Evolutionary conservation across 1,140 invertebrate genomes (phyloP).

Genomic region (Marisa cornuarietis): DNA sequence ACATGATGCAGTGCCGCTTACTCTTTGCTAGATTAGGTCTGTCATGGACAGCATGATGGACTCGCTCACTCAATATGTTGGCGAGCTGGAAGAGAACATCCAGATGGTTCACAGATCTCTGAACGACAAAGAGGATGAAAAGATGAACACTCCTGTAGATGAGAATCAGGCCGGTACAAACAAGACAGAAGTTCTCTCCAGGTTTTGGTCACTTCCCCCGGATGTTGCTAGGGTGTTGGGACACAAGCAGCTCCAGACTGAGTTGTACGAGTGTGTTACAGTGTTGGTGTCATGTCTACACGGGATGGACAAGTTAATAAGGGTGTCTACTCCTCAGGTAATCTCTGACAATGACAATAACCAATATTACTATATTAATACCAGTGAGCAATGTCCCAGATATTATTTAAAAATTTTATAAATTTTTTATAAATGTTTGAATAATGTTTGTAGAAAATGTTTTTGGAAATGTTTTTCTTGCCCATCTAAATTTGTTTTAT

Average conservation of each 20-base stretch:
- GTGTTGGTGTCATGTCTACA: conserved; percentile 12
- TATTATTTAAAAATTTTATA: too few species aligned
- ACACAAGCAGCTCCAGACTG: neutral
- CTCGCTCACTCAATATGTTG: conserved; percentile 39
- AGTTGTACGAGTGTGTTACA: neutral
- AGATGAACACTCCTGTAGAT: neutral
- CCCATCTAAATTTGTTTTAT: too few species aligned
- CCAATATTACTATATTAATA: too few species aligned
- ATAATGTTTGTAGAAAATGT: too few species aligned
- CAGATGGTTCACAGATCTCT: neutral
- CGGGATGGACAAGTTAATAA: conserved; percentile 10
- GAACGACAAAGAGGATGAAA: neutral
- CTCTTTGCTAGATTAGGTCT: conserved; percentile 18
- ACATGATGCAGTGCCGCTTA: neutral
- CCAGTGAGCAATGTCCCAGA: too few species aligned
- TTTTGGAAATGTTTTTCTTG: too few species aligned
- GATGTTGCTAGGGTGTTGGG: neutral
- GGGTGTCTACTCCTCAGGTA: conserved; percentile 15
- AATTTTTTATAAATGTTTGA: too few species aligned
- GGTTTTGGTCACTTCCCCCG: neutral
- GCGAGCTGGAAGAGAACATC: conserved; percentile 29
- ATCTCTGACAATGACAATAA: too few species aligned
- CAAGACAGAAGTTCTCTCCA: neutral
- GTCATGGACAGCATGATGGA: conserved; percentile 46
- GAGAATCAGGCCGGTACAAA: too few species aligned